Conservation (phyloP, 2,113 vertebrate genomes). For the Manacus vitellinus region DNA sequence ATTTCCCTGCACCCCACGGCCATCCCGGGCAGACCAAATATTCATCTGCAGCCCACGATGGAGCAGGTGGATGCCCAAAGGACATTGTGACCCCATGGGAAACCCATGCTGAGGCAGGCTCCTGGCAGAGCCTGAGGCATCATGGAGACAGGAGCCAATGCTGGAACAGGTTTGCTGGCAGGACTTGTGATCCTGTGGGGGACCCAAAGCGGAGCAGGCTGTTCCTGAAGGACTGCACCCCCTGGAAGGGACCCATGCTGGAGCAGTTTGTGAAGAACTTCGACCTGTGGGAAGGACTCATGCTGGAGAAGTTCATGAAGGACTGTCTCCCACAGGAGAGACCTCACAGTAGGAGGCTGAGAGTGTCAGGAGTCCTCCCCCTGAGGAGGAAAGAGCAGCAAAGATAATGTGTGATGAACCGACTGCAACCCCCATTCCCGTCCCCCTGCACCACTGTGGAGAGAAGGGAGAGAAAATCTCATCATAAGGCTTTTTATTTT, state of each 20-base stretch:
- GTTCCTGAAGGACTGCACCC: not conserved
- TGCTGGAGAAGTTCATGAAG: not conserved
- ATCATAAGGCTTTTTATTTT: not conserved
- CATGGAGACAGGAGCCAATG: not conserved
- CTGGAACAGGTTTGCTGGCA: not conserved
- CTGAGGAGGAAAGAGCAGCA: not conserved
- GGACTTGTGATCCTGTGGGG: not conserved
- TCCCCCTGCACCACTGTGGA: not conserved
- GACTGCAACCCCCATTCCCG: not conserved
- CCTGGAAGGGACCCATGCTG: not conserved
- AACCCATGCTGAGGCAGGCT: not conserved
- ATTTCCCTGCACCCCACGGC: not conserved
- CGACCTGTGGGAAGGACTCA: not conserved
- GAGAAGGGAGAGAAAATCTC: not conserved
- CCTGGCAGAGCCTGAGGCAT: not conserved
- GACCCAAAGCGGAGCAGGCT: not conserved
- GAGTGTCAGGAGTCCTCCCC: not conserved
- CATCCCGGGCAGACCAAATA: not conserved
- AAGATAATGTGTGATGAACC: accelerated
- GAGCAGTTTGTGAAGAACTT: not conserved
- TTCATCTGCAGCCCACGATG: not conserved
- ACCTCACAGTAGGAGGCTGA: accelerated
- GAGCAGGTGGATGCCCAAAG: not conserved
- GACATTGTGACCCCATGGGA: accelerated
- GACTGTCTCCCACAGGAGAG: not conserved